Percentiles rank a stretch among this genome's conserved stretches.
phyloP scores from a whole-genome alignment of 2,888 invertebrate genomes.

The Drosophila quinaria region DNA sequence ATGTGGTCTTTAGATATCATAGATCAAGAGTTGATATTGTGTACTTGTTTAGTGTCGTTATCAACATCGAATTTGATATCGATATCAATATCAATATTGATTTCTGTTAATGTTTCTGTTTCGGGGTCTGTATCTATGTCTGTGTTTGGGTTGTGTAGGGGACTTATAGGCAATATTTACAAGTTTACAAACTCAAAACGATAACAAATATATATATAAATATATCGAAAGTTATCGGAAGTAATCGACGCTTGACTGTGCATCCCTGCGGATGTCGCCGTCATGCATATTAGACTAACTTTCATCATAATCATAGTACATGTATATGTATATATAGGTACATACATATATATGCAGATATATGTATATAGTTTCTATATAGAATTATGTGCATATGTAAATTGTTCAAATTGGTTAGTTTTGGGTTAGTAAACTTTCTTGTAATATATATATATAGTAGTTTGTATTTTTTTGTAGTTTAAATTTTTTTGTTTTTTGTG shows the following conservation, averaged over 20 bases:
- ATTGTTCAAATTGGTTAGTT: slow-evolving; percentile 83
- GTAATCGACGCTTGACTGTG: slow-evolving; percentile 44
- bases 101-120: slow-evolving; percentile 4
- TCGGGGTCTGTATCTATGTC: slow-evolving; percentile 18
- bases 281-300: slow-evolving; percentile 59
- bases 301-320: slow-evolving; percentile 49
- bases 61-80: neutral
- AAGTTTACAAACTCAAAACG: slow-evolving; percentile 79
- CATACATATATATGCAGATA: slow-evolving; percentile 49
- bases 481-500: slow-evolving; percentile 46
- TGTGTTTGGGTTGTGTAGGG: slow-evolving; percentile 39
- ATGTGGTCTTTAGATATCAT: slow-evolving; percentile 45
- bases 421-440: slow-evolving; percentile 77
- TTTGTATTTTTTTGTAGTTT: slow-evolving; percentile 33
- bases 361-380: slow-evolving; percentile 63
- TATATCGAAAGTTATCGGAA: slow-evolving; percentile 47
- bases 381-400: slow-evolving; percentile 75
- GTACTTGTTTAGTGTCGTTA: slow-evolving; percentile 19
- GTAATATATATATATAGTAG: slow-evolving; percentile 48
- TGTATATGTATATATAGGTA: slow-evolving; percentile 37
- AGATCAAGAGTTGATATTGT: slow-evolving; percentile 37
- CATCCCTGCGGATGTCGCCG: slow-evolving; percentile 30
- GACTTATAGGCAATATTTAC: slow-evolving; percentile 62
- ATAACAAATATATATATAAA: slow-evolving; percentile 33
- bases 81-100: slow-evolving; percentile 7